Evolutionary conservation across 1,140 invertebrate genomes (phyloP).

Genomic region (Aphaenogaster floridana): DNA sequence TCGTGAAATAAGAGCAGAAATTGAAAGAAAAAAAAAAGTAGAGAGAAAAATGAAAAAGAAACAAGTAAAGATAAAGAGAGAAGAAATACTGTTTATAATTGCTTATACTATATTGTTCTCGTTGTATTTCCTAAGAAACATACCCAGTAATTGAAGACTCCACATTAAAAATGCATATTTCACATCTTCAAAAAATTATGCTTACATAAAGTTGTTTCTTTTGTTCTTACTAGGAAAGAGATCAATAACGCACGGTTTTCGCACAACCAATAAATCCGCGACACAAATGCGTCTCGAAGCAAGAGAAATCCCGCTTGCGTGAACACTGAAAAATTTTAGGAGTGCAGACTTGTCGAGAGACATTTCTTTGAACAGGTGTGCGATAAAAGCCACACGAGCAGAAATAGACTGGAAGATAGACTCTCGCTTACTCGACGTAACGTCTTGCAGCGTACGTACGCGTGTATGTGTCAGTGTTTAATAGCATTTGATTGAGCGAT

Average conservation of each 20-base stretch:
- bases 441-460: neutral
- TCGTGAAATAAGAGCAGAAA: neutral
- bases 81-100: neutral
- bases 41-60: neutral
- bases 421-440: constrained; percentile 9
- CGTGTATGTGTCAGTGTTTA: neutral
- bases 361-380: constrained; percentile 62
- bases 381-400: constrained; percentile 50
- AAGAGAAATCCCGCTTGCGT: constrained; percentile 16
- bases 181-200: neutral
- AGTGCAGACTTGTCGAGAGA: constrained; percentile 4
- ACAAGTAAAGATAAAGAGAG: neutral
- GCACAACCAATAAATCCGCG: neutral
- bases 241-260: constrained; percentile 2
- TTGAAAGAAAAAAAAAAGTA: neutral
- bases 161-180: neutral
- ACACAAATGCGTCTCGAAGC: neutral
- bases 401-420: constrained; percentile 57
- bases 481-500: constrained; percentile 7
- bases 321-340: constrained; percentile 50
- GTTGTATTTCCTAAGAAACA: neutral
- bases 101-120: neutral
- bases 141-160: neutral
- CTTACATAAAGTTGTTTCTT: neutral
- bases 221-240: neutral